A percentile compares a stretch with the other conserved stretches of the same genome.
Conservation (phyloP, 2,888 invertebrate species). For the Pandemis heparana region DNA sequence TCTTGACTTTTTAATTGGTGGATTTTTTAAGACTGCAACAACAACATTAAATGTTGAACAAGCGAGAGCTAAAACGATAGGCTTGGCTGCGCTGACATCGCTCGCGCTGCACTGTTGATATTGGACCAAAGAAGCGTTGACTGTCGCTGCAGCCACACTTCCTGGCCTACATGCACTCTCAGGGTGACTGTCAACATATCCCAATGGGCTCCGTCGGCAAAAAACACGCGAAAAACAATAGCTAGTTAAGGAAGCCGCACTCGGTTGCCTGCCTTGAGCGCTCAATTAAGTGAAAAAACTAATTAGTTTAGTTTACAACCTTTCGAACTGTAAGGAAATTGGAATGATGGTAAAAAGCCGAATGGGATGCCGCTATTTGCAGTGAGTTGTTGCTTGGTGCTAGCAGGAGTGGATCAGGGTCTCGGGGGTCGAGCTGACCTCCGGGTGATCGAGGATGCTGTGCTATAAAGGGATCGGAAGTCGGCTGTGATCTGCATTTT, state of each 20-base stretch:
- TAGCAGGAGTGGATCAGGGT: not conserved
- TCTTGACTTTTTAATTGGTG: too few relatives aligned
- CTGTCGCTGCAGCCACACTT: not conserved
- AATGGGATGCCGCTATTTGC: conserved; percentile 20
- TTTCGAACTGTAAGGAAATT: conserved; percentile 77
- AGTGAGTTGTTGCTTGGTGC: conserved; percentile 2
- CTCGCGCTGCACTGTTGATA: not conserved
- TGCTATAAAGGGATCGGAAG: conserved; percentile 11
- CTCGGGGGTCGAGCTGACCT: not conserved
- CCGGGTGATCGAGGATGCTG: not conserved
- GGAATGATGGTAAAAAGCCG: conserved; percentile 59
- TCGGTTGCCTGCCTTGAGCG: conserved; percentile 77
- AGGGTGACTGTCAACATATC: conserved; percentile 25
- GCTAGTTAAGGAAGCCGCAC: conserved; percentile 73
- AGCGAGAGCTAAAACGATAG: not conserved
- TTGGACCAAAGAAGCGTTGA: not conserved
- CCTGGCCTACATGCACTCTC: conserved; percentile 10
- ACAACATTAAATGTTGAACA: too few relatives aligned
- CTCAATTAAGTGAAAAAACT: conserved; percentile 74
- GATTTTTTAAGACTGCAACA: too few relatives aligned
- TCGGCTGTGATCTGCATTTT: not conserved
- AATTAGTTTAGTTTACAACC: conserved; percentile 72
- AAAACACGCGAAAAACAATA: conserved; percentile 54
- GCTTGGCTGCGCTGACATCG: not conserved
- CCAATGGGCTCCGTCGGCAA: conserved; percentile 42